Evolutionary conservation across 2,797 vertebrate species (phyloP).

Genomic region (Nothura maculosa): DNA sequence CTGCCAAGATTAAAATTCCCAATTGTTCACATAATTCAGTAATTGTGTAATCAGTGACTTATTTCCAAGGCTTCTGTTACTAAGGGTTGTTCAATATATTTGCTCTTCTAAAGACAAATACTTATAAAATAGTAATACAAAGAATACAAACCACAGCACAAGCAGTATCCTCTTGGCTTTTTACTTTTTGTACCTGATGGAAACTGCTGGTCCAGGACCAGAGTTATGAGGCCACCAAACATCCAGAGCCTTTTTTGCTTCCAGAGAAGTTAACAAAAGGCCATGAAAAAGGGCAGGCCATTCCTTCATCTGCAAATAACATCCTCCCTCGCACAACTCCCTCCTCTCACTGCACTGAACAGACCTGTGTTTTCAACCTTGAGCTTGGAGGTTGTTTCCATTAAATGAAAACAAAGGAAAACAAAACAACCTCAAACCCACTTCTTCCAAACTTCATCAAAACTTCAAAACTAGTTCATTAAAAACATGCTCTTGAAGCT

Average conservation of each 20-base stretch:
- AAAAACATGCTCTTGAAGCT: background rate
- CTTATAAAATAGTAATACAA: background rate
- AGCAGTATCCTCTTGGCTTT: background rate
- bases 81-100: background rate
- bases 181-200: background rate
- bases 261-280: background rate
- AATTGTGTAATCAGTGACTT: background rate
- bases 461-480: background rate
- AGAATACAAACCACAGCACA: background rate
- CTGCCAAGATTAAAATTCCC: background rate
- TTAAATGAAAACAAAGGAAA: background rate
- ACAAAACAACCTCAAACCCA: too few relatives aligned
- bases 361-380: background rate
- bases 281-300: background rate
- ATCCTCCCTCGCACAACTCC: background rate
- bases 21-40: background rate
- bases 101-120: conserved; percentile 6
- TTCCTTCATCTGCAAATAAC: background rate
- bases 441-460: background rate
- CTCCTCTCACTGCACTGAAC: background rate
- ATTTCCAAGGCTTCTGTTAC: background rate
- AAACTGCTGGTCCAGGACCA: background rate
- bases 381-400: background rate
- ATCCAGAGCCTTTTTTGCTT: background rate
- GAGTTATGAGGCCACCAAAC: rapidly evolving